Conservation (phyloP, 2,113 vertebrate genomes). For the Platysternon megacephalum region DNA sequence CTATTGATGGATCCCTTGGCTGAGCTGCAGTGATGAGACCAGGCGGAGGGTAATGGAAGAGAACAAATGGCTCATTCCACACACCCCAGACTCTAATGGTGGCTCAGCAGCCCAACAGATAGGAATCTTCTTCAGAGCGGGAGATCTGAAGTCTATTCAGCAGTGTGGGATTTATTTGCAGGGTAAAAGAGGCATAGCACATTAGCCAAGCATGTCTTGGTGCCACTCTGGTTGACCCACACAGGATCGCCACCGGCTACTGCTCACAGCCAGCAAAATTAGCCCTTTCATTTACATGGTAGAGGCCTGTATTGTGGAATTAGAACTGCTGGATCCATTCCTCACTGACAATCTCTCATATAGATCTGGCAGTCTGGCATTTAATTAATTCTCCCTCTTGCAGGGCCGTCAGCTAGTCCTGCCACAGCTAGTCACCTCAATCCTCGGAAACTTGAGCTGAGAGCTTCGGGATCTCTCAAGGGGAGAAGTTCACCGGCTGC, state of each 20-base stretch:
- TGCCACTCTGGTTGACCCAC: neutral
- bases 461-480: neutral
- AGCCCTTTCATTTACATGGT: neutral
- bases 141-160: neutral
- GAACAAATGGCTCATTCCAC: accelerated
- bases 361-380: neutral
- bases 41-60: neutral
- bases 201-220: accelerated
- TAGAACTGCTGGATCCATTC: neutral
- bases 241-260: accelerated
- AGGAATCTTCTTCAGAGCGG: neutral
- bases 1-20: accelerated
- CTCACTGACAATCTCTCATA: neutral
- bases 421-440: neutral
- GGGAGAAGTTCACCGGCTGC: constrained; percentile 52
- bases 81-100: neutral
- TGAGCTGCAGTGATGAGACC: neutral
- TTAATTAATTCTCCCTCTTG: constrained; percentile 18
- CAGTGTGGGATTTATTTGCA: accelerated
- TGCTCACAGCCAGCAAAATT: neutral
- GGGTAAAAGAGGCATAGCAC: neutral
- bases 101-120: neutral
- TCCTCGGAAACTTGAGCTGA: neutral
- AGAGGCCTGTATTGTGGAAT: accelerated
- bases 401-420: neutral